phyloP scores from a whole-genome alignment of 2,113 vertebrate genomes.

The Boulengeromyrus knoepffleri region DNA sequence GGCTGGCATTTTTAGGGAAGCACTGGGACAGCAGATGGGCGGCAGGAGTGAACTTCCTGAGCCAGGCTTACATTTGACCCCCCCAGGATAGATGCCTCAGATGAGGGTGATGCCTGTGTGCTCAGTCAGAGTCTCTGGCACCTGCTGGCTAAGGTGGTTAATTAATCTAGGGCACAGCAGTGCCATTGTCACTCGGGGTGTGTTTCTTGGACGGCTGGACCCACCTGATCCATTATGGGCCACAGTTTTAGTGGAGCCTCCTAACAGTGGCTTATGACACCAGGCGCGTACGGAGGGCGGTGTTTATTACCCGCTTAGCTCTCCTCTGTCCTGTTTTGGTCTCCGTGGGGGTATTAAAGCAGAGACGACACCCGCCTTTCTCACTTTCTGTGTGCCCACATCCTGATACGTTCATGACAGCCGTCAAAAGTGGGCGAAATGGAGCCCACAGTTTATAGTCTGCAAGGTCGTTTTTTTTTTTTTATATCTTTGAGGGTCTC shows the following conservation, averaged over 20 bases:
- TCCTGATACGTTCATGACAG: neutral
- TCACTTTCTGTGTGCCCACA: neutral
- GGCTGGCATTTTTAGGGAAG: neutral
- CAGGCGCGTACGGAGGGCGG: neutral
- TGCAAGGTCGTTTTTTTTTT: neutral
- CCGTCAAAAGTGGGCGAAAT: neutral
- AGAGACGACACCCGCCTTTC: neutral
- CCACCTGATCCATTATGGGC: neutral
- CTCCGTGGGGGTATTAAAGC: neutral
- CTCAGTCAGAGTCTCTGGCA: neutral
- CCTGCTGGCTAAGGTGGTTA: neutral
- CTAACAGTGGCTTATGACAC: neutral
- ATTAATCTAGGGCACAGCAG: neutral
- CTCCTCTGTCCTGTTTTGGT: neutral
- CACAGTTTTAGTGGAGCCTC: neutral
- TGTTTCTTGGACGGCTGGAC: neutral
- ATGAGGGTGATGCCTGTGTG: neutral
- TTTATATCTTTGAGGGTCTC: neutral
- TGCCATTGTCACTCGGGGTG: neutral
- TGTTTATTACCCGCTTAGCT: neutral
- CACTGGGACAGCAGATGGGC: neutral
- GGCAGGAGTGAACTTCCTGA: neutral
- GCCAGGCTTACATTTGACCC: neutral
- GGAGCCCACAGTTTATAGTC: neutral
- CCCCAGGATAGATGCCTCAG: constrained; percentile 7